These are phyloP conservation scores for Aplodontia rufa DNA, from an alignment of 2,113 vertebrate genomes.

Conservation along the genomic window DNA sequence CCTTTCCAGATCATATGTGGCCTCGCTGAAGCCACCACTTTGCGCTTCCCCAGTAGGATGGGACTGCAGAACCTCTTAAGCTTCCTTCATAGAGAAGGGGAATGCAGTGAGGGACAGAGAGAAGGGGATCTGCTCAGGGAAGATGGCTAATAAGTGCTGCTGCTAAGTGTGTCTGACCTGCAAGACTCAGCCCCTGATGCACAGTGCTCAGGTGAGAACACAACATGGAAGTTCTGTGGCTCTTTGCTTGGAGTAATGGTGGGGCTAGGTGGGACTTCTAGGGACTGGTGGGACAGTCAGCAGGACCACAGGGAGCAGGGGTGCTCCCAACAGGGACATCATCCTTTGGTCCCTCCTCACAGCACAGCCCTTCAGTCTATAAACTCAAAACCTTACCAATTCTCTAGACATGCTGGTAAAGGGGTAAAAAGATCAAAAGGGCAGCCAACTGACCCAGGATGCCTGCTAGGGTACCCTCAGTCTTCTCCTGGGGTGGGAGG, in stretches of 20 bases:
- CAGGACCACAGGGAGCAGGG: not conserved
- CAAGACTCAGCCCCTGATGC: constrained; percentile 65
- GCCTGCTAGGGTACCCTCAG: not conserved
- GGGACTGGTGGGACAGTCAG: not conserved
- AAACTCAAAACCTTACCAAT: not conserved
- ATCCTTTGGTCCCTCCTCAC: not conserved
- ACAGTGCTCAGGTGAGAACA: constrained; percentile 86
- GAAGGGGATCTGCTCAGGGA: not conserved
- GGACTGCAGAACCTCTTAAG: not conserved
- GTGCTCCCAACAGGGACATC: fast-evolving
- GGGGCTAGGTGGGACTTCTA: not conserved
- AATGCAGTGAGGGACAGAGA: no score
- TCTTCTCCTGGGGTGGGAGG: not conserved
- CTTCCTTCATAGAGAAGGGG: not conserved
- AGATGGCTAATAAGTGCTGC: not conserved
- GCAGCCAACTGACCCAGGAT: not conserved
- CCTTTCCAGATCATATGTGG: not conserved
- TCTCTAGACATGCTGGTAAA: not conserved
- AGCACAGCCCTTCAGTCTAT: not conserved
- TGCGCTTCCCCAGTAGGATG: not conserved
- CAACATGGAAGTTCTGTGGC: not conserved
- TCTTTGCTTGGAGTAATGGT: not conserved
- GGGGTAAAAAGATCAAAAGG: not conserved
- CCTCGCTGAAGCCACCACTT: not conserved
- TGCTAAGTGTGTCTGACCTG: constrained; percentile 77